These are phyloP conservation scores for Heterocephalus glaber DNA, from an alignment of 2,113 vertebrate species.

Conservation along the genomic window DNA sequence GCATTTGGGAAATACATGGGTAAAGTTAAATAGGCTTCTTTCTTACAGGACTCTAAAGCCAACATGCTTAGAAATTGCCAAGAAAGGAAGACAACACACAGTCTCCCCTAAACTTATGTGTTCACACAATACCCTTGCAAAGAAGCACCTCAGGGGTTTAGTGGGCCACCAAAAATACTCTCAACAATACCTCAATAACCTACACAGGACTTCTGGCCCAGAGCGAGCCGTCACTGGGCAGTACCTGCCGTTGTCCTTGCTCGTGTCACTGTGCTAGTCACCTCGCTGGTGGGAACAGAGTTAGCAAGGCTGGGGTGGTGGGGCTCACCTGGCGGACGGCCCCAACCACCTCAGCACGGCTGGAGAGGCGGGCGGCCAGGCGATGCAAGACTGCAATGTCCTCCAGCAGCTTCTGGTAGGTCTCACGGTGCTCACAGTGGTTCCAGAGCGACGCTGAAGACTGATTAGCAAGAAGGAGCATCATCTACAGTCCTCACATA, in stretches of 20 bases:
- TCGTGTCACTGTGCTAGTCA: too few species aligned
- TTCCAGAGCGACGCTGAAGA: constrained; percentile 93
- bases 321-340: constrained; percentile 94
- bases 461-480: constrained; percentile 80
- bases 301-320: not conserved
- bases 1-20: not conserved
- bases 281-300: not conserved
- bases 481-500: not conserved
- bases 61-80: not conserved
- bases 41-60: not conserved
- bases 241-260: not conserved
- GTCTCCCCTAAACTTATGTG: not conserved
- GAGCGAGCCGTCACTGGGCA: not conserved
- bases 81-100: not conserved
- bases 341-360: constrained; percentile 95
- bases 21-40: not conserved
- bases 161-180: not conserved
- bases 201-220: not conserved
- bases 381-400: constrained; percentile 92
- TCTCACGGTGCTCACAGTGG: constrained; percentile 94
- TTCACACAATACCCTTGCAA: not conserved
- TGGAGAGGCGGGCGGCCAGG: constrained; percentile 93
- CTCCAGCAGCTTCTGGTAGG: constrained; percentile 94
- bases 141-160: not conserved
- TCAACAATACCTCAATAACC: not conserved